Evolutionary conservation across 2,888 invertebrate genomes (phyloP).

Genomic region (Drosophila engyochracea): DNA sequence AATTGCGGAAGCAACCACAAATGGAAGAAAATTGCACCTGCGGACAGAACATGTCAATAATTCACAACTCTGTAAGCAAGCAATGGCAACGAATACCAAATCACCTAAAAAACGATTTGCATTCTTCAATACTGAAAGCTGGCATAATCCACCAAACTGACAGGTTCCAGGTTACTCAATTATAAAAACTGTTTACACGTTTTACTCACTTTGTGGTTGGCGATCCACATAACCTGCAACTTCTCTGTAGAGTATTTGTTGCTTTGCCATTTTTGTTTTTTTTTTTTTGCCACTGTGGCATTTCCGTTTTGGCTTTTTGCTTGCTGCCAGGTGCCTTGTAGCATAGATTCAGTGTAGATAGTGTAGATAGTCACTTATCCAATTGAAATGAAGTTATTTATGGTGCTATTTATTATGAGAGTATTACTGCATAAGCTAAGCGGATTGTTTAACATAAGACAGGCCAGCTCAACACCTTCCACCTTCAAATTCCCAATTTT

Average conservation of each 20-base stretch:
- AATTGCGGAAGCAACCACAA: conserved; percentile 65
- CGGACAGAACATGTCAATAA: conserved; percentile 63
- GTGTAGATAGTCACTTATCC: not conserved
- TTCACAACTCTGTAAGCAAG: conserved; percentile 41
- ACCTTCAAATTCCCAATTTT: not conserved
- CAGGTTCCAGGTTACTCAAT: conserved; percentile 25
- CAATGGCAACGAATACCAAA: conserved; percentile 13
- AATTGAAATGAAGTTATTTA: not conserved
- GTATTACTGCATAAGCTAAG: not conserved
- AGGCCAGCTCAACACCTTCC: not conserved
- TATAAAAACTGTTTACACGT: conserved; percentile 34
- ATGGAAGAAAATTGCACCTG: conserved; percentile 48
- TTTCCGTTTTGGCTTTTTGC: conserved; percentile 32
- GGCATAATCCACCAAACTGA: conserved; percentile 6
- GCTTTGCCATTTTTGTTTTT: conserved; percentile 40
- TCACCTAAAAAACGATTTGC: not conserved
- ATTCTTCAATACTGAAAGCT: conserved; percentile 15
- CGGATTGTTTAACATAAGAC: not conserved
- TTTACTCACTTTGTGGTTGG: conserved; percentile 21
- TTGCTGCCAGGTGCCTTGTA: conserved; percentile 2
- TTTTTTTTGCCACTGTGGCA: conserved; percentile 40
- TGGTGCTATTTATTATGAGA: not conserved
- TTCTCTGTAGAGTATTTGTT: conserved; percentile 29
- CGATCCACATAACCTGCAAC: conserved; percentile 16
- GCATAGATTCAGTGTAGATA: not conserved